Percentiles rank a stretch among this genome's conserved stretches.
phyloP scores from a whole-genome alignment of 2,113 vertebrate genomes.

The Cyphomyrus plagiostoma region DNA sequence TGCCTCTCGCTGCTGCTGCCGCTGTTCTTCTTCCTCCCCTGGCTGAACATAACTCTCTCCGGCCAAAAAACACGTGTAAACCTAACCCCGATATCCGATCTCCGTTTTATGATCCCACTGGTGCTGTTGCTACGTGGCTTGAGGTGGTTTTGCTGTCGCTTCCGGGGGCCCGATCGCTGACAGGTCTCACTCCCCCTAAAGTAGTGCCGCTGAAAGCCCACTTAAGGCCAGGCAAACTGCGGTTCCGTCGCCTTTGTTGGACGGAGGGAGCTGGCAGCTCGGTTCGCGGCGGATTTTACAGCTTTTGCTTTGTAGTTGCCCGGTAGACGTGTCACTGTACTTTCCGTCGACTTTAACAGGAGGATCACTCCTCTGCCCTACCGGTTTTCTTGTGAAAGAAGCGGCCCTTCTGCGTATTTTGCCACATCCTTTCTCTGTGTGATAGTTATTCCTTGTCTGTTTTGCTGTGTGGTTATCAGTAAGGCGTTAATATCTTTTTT shows the following conservation, averaged over 20 bases:
- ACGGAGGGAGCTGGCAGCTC: not conserved
- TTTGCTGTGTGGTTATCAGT: not conserved
- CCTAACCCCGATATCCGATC: not conserved
- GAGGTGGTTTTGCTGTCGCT: not conserved
- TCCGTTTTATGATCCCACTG: not conserved
- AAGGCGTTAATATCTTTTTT: not conserved
- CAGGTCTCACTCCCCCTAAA: not conserved
- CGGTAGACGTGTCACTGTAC: not conserved
- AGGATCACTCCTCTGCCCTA: not conserved
- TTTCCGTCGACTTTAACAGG: not conserved
- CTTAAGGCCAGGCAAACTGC: not conserved
- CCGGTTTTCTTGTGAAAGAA: not conserved
- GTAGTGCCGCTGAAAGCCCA: not conserved
- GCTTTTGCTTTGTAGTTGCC: not conserved
- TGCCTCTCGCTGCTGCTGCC: not conserved
- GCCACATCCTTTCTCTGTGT: not conserved
- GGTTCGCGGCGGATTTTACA: not conserved
- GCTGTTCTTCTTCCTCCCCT: not conserved
- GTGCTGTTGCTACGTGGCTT: not conserved
- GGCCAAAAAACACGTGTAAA: not conserved
- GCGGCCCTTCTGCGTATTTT: not conserved
- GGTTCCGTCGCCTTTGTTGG: not conserved
- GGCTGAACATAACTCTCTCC: not conserved
- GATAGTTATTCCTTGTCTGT: not conserved
- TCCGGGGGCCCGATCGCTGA: not conserved